Conservation (phyloP, 1,140 invertebrate genomes). For the Scaptodrosophila lebanonensis region DNA sequence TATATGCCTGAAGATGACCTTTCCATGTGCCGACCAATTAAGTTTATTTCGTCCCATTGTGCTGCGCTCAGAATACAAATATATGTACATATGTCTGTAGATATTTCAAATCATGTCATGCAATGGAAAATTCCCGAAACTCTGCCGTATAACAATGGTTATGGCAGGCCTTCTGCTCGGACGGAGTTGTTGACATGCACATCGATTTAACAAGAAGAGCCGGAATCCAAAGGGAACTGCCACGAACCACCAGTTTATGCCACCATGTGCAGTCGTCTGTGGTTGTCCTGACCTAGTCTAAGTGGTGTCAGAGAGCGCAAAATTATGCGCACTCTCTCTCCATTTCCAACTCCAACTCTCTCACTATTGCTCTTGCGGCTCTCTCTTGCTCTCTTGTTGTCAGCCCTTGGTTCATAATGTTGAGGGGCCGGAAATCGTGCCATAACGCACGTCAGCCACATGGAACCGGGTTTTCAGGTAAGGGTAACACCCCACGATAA, state of each 20-base stretch:
- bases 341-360: neutral
- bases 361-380: neutral
- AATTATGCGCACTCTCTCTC: constrained; percentile 7
- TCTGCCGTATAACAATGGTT: neutral
- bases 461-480: too few relatives aligned
- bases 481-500: too few relatives aligned
- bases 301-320: constrained; percentile 25
- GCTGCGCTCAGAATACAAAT: too few relatives aligned
- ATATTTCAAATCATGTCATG: constrained; percentile 23
- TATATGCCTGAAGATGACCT: too few relatives aligned
- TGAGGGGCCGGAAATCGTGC: constrained; percentile 16
- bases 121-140: constrained; percentile 64
- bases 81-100: too few relatives aligned
- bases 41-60: too few relatives aligned
- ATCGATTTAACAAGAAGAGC: constrained; percentile 61
- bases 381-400: constrained; percentile 1
- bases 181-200: constrained; percentile 22
- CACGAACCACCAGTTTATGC: too few relatives aligned
- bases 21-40: too few relatives aligned
- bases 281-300: constrained; percentile 59
- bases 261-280: neutral
- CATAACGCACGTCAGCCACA: constrained; percentile 43
- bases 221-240: neutral
- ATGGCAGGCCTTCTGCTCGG: neutral
- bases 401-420: neutral